Evolutionary conservation across 2,888 invertebrate species (phyloP), one percentile per base, ranked within the genome.

Genomic region (Drosophila aldrichi): DNA sequence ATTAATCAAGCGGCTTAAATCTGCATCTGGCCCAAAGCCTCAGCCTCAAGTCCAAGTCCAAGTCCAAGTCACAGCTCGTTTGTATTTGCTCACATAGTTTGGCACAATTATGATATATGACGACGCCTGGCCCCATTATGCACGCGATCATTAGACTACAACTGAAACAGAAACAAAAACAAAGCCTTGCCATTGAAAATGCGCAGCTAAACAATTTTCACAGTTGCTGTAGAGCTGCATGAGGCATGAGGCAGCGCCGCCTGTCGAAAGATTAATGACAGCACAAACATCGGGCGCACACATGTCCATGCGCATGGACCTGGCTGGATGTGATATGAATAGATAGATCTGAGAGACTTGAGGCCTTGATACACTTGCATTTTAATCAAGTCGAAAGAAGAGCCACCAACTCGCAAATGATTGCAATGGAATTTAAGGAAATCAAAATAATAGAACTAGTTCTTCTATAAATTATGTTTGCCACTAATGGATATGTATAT

Each of bases 61-160:
- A 51, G 54, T 7, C 56, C 56, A 68, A 81, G 74, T 68, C 83
- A 16, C 36, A 14, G 36, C 69, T 76, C 64, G 66, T 69, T 82
- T 82, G 70, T 88, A 72, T 69, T 72, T 79, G 85, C 56, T 69
- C 65, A 70, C 34, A 36, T 78, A 79, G 81, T 84, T 88, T 89
- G 89, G 88, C 89, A 84, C 89, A 83, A 83, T 87, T 83, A 87
- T 84, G 82, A 84, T 89, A 89, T 84, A 87, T 87, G 84, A 81
- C 57, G 81, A 84, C 55, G 87, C 76, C 70, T 64, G 71, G 84
- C 32, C 56, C 71, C 70, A 80, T 74, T 88, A 82, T 70, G 70
- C 88, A 89, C 88, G 88, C 84, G 89, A 89, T 85, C 84, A 89
- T 85, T 85, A 87, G 84, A 87, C 83, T 72, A 75, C 25, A 66